Conservation (phyloP, 2,113 vertebrate species). For the Tachycineta bicolor region DNA sequence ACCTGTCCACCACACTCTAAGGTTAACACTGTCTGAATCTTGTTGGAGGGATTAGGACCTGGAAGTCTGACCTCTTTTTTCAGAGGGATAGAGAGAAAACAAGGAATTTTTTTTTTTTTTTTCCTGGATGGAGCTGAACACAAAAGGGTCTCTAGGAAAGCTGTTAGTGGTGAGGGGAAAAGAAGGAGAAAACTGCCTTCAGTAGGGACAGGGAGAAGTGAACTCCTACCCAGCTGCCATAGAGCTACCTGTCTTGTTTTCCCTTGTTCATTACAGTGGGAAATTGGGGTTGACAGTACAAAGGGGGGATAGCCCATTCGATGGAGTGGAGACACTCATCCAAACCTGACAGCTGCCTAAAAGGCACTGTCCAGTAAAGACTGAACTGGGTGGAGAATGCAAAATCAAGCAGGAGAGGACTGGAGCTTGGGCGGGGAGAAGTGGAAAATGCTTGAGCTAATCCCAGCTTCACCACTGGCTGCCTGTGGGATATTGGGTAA, state of each 20-base stretch:
- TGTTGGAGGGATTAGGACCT: neutral
- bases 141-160: neutral
- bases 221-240: neutral
- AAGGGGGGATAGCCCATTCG: neutral
- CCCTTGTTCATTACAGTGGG: conserved; percentile 1
- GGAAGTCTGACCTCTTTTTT: neutral
- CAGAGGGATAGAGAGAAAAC: neutral
- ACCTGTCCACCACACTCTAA: neutral
- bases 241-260: neutral
- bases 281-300: conserved; percentile 34
- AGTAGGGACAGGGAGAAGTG: neutral
- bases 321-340: conserved; percentile 36
- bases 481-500: neutral
- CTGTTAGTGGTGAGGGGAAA: neutral
- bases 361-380: conserved; percentile 1
- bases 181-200: neutral
- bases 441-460: neutral
- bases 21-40: neutral
- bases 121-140: neutral
- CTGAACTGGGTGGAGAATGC: neutral
- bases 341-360: conserved; percentile 48
- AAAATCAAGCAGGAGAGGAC: neutral
- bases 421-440: neutral
- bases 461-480: neutral
- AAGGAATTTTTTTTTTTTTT: neutral